A percentile compares a stretch with the other conserved stretches of the same genome.
phyloP scores from a whole-genome alignment of 2,113 vertebrate species.

The Chlorodrepanis virens region DNA sequence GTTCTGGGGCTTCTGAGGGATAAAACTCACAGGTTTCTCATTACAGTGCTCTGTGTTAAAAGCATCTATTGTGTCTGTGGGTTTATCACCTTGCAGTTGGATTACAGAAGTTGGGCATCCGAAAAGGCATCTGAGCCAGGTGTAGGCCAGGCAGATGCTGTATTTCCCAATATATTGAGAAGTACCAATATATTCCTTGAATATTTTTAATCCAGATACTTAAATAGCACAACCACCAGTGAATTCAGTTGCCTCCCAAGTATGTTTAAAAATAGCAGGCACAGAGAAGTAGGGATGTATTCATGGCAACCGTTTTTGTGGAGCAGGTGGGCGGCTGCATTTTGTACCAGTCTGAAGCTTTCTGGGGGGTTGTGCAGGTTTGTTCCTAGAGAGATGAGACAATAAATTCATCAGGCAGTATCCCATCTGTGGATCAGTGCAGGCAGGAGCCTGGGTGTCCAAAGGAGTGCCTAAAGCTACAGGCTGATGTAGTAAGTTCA shows the following conservation, averaged over 20 bases:
- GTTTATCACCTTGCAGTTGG: background rate
- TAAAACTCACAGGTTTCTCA: background rate
- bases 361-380: background rate
- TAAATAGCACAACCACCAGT: background rate
- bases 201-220: slow-evolving; percentile 1
- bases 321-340: slow-evolving; percentile 30
- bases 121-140: background rate
- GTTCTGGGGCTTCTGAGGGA: background rate
- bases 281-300: background rate
- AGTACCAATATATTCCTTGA: background rate
- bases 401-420: background rate
- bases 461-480: background rate
- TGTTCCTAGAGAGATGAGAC: background rate
- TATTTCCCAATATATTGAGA: background rate
- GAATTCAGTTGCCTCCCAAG: slow-evolving; percentile 31
- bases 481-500: background rate
- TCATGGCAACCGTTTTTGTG: slow-evolving; percentile 40
- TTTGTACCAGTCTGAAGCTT: background rate
- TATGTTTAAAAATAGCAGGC: slow-evolving; percentile 47
- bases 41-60: background rate
- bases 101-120: background rate
- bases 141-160: background rate
- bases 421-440: accelerated
- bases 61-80: background rate
- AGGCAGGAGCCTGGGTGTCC: background rate